These are phyloP conservation scores for Rhea americana DNA, from an alignment of 2,113 vertebrate genomes.

Conservation along the genomic window DNA sequence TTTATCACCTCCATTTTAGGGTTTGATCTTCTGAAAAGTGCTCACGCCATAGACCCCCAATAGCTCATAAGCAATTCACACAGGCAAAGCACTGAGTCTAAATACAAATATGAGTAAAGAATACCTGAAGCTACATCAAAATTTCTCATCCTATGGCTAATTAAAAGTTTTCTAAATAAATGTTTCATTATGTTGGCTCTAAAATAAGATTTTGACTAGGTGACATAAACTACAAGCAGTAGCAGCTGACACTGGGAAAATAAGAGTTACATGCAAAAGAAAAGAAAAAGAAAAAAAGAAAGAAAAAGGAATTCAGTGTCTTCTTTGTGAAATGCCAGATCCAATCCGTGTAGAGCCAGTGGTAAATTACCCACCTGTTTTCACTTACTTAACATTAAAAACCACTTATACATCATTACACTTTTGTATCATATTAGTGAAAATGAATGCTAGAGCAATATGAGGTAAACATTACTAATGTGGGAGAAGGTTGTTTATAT, in stretches of 20 bases:
- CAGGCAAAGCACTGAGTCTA: neutral
- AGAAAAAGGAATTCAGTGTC: neutral
- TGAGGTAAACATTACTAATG: slow-evolving; percentile 73
- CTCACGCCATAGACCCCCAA: neutral
- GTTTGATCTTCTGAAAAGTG: neutral
- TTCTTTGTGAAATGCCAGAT: slow-evolving; percentile 54
- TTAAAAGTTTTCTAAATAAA: slow-evolving; percentile 3
- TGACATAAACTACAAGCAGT: slow-evolving; percentile 9
- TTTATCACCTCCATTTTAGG: neutral
- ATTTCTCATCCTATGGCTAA: accelerated
- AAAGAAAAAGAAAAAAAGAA: neutral
- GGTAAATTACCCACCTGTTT: slow-evolving; percentile 78
- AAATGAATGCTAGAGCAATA: slow-evolving; percentile 69
- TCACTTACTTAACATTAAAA: slow-evolving; percentile 82
- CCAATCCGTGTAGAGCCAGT: slow-evolving; percentile 32
- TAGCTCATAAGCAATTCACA: neutral
- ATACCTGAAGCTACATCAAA: neutral
- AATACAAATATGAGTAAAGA: neutral
- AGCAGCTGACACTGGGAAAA: neutral
- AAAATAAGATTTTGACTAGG: slow-evolving; percentile 22
- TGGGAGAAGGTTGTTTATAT: slow-evolving; percentile 35
- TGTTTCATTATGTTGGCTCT: neutral
- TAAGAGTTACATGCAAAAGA: neutral
- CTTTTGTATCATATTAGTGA: slow-evolving; percentile 77
- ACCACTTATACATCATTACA: slow-evolving; percentile 78